These are phyloP conservation scores for Eristalinus sepulchralis DNA, from an alignment of 2,888 invertebrate genomes.

Conservation along the genomic window DNA sequence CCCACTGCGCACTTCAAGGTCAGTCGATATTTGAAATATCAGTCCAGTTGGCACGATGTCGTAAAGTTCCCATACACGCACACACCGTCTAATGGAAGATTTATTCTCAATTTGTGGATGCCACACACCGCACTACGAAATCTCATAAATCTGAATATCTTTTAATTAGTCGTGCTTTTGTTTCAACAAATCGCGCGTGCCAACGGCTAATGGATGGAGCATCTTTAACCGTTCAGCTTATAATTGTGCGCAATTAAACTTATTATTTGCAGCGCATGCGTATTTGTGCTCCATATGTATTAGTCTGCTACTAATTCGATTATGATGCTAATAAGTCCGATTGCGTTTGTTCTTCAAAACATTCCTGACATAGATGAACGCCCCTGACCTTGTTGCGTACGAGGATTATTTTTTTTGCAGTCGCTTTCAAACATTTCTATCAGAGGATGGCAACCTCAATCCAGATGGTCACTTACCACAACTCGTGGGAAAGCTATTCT, in stretches of 20 bases:
- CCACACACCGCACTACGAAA: neutral
- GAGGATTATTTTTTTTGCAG: neutral
- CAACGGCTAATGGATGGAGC: neutral
- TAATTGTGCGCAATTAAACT: neutral
- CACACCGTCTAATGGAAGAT: neutral
- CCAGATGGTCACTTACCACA: constrained; percentile 78
- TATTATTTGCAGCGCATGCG: neutral
- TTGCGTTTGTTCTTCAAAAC: neutral
- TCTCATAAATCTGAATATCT: neutral
- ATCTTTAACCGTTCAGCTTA: neutral
- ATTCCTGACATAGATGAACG: neutral
- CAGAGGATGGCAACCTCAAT: neutral
- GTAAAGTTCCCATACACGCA: neutral
- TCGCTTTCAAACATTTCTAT: neutral
- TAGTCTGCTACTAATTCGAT: neutral
- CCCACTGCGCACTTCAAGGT: neutral
- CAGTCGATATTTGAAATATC: neutral
- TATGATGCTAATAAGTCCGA: neutral
- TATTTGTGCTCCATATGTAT: neutral
- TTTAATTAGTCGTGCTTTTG: neutral
- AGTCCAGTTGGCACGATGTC: neutral
- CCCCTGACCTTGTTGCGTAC: neutral
- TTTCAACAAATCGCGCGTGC: neutral
- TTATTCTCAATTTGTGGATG: neutral
- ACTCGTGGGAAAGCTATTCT: constrained; percentile 80